Percentiles rank a stretch among this genome's conserved stretches.
These are phyloP conservation scores for Paedocypris sp. DNA, from an alignment of 2,113 vertebrate species.

Conservation along the genomic window DNA sequence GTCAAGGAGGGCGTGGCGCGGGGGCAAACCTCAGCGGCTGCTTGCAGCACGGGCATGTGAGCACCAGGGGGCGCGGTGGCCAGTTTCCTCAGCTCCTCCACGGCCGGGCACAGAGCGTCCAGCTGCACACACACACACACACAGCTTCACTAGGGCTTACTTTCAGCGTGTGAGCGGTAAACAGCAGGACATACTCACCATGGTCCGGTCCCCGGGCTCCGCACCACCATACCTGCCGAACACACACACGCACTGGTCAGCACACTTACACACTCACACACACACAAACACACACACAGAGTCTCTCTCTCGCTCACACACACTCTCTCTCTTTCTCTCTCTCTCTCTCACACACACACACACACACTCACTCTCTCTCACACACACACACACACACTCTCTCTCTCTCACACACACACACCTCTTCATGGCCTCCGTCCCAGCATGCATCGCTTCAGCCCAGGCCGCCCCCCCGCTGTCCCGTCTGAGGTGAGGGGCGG, in stretches of 20 bases:
- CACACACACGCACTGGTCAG: background rate
- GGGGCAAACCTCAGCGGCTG: constrained; percentile 65
- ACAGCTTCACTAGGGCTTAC: background rate
- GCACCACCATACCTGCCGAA: constrained; percentile 70
- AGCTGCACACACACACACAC: constrained; percentile 52
- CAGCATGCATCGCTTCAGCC: constrained; percentile 77
- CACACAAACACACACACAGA: no score
- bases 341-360: no score
- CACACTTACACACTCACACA: no score
- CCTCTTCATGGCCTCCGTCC: constrained; percentile 79
- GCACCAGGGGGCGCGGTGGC: constrained; percentile 43
- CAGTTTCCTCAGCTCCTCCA: constrained; percentile 64
- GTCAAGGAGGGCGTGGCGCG: background rate
- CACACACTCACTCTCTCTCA: no score
- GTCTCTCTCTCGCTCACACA: no score
- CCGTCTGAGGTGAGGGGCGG: constrained; percentile 59
- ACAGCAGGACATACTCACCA: constrained; percentile 63
- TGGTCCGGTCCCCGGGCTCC: constrained; percentile 70
- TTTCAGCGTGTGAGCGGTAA: no score
- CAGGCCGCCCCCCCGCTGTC: constrained; percentile 51
- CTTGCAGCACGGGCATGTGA: constrained; percentile 53
- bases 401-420: no score
- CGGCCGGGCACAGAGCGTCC: constrained; percentile 80
- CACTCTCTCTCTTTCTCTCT: no score
- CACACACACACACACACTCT: no score